Evolutionary conservation across 2,888 invertebrate genomes (phyloP).

Genomic region (Eupithecia inturbata): DNA sequence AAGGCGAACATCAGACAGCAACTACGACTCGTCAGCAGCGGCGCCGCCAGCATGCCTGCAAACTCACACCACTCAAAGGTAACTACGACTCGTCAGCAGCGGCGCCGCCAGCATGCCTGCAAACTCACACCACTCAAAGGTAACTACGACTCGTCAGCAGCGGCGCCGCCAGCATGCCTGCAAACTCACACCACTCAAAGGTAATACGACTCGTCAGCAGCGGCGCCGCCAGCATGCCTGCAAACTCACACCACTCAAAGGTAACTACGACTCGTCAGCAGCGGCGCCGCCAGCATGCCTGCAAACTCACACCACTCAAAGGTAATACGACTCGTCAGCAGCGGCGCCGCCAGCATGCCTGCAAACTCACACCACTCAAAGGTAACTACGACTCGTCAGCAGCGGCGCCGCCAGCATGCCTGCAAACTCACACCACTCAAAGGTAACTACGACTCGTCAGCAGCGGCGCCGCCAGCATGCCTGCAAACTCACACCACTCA

Average conservation of each 20-base stretch:
- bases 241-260: constrained; percentile 64
- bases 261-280: constrained; percentile 87
- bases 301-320: constrained; percentile 64
- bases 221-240: constrained; percentile 86
- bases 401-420: constrained; percentile 87
- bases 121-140: constrained; percentile 66
- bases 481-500: constrained; percentile 64
- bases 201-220: constrained; percentile 87
- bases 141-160: constrained; percentile 88
- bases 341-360: constrained; percentile 86
- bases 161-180: constrained; percentile 86
- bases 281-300: constrained; percentile 86
- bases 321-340: constrained; percentile 86
- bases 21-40: constrained; percentile 87
- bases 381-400: constrained; percentile 87
- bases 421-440: constrained; percentile 60
- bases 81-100: constrained; percentile 85
- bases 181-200: constrained; percentile 64
- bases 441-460: constrained; percentile 87
- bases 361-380: constrained; percentile 64
- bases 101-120: constrained; percentile 86
- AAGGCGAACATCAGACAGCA: constrained; percentile 91
- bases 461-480: constrained; percentile 87
- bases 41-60: constrained; percentile 86
- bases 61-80: constrained; percentile 69